Base-by-base conservation (phyloP, 2,113 vertebrate species). In the Oncorhynchus masou region DNA sequence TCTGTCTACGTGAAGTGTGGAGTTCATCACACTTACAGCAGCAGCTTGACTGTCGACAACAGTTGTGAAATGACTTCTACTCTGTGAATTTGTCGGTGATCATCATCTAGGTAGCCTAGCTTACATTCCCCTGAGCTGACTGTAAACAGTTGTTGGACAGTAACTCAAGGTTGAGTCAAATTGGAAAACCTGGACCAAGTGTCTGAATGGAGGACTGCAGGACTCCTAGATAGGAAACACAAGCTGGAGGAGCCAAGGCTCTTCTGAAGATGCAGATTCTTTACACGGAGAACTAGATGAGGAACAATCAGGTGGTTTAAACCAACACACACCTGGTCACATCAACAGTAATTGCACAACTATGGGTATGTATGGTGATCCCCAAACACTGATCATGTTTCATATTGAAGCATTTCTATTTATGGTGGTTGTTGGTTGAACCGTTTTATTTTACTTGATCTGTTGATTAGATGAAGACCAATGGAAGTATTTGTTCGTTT, bases 161-260 rank as follows among this genome's bases (percentile, higher is more conserved):
- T 13, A 3, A 54, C 54, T 29, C 9, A 31, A 77, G 75, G 4
- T 57, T 54, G 51, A 19, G 12, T 54, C 16, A 19, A 20, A 48
- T 62, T 77, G 25, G 5, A 29, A 4, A n/a, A 29, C 65, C 27
- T 19, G 51, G 15, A 27, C 22, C 25, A 5, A 16, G 25, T 13
- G 24, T 29, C 12, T 67, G 25, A 31, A 22, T 27, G 54, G 39
- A 31, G 24, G 76, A 83, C 74, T 24, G 5, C 20, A 59, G 59
- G 74, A 16, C 60, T 82, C 67, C 75, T 79, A 82, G 79, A 93
- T 93, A 91, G 92, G 92, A 20, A 93, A 92, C 79, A 79, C 87
- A 83, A 82, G 71, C 81, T 86, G 88, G 91, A 91, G 87, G 88
- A 88, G 89, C 82, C 90, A 87, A 60, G 83, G 79, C 80, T 84